Percentiles rank a stretch among this genome's conserved stretches.
Evolutionary conservation across 1,140 invertebrate species (phyloP).

Genomic region (Tetramorium parvispinum): DNA sequence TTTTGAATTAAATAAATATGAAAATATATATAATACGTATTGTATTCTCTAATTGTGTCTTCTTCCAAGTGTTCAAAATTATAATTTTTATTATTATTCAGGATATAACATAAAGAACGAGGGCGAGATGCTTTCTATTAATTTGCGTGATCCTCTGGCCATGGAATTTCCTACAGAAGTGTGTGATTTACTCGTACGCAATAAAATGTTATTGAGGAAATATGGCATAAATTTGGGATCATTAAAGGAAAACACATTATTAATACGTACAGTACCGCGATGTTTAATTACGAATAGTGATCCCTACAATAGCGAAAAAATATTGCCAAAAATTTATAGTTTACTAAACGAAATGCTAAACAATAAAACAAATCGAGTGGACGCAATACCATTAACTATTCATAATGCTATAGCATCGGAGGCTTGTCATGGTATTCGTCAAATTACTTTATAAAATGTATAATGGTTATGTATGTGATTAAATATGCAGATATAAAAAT

Average conservation of each 20-base stretch:
- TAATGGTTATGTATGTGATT: slow-evolving; percentile 26
- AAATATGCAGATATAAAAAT: not conserved
- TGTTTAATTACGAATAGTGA: slow-evolving; percentile 79
- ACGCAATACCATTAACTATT: slow-evolving; percentile 79
- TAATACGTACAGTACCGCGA: slow-evolving; percentile 77
- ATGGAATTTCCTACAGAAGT: slow-evolving; percentile 73
- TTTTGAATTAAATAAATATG: not conserved
- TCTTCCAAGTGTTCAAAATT: not conserved
- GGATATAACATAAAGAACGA: slow-evolving; percentile 77
- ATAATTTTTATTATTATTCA: slow-evolving; percentile 67
- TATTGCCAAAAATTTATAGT: slow-evolving; percentile 69
- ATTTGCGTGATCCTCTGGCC: slow-evolving; percentile 74
- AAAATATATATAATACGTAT: not conserved
- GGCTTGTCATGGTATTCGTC: slow-evolving; percentile 82
- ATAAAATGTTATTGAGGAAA: slow-evolving; percentile 71
- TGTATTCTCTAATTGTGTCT: not conserved
- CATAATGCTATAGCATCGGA: slow-evolving; percentile 82
- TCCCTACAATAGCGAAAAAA: slow-evolving; percentile 66
- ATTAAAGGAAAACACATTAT: slow-evolving; percentile 66
- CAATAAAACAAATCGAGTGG: slow-evolving; percentile 53
- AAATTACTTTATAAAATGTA: slow-evolving; percentile 8
- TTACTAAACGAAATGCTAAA: slow-evolving; percentile 79
- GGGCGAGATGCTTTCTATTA: slow-evolving; percentile 72
- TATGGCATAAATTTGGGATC: slow-evolving; percentile 78
- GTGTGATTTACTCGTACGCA: slow-evolving; percentile 68